phyloP scores from a whole-genome alignment of 2,888 invertebrate genomes.

The Philonicus albiceps region DNA sequence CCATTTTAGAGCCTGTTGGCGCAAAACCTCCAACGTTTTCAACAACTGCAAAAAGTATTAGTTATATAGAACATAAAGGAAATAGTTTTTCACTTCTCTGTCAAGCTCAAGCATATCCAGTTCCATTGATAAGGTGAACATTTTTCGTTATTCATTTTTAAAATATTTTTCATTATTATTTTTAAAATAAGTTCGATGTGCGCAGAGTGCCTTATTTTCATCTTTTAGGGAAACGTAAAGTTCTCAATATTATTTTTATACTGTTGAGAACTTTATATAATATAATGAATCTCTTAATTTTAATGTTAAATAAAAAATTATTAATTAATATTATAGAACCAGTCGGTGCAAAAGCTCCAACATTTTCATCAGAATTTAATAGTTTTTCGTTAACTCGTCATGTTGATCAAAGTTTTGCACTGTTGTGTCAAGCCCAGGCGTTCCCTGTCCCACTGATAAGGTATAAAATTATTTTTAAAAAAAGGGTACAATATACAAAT shows the following conservation, averaged over 20 bases:
- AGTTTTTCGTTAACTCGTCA: slow-evolving; percentile 59
- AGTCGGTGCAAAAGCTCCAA: slow-evolving; percentile 62
- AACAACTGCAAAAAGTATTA: slow-evolving; percentile 65
- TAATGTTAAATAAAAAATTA: background rate
- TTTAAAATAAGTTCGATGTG: background rate
- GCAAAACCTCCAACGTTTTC: slow-evolving; percentile 66
- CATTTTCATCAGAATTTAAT: slow-evolving; percentile 61
- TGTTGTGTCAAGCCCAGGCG: slow-evolving; percentile 69
- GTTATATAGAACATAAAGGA: slow-evolving; percentile 59
- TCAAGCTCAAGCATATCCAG: slow-evolving; percentile 71
- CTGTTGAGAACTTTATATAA: too few relatives aligned
- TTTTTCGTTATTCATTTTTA: background rate
- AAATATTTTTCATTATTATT: background rate
- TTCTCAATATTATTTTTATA: too few relatives aligned
- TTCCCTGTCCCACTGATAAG: slow-evolving; percentile 59
- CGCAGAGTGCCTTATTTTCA: slow-evolving; percentile 14
- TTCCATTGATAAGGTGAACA: slow-evolving; percentile 71
- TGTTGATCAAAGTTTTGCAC: slow-evolving; percentile 58
- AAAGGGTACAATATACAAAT: background rate
- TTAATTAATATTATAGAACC: slow-evolving; percentile 58
- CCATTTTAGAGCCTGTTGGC: slow-evolving; percentile 66
- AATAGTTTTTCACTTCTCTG: slow-evolving; percentile 67
- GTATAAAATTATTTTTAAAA: slow-evolving; percentile 50
- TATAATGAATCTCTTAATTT: too few relatives aligned
- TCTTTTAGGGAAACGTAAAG: background rate